phyloP scores from a whole-genome alignment of 2,888 invertebrate species.

The Belgica antarctica region DNA sequence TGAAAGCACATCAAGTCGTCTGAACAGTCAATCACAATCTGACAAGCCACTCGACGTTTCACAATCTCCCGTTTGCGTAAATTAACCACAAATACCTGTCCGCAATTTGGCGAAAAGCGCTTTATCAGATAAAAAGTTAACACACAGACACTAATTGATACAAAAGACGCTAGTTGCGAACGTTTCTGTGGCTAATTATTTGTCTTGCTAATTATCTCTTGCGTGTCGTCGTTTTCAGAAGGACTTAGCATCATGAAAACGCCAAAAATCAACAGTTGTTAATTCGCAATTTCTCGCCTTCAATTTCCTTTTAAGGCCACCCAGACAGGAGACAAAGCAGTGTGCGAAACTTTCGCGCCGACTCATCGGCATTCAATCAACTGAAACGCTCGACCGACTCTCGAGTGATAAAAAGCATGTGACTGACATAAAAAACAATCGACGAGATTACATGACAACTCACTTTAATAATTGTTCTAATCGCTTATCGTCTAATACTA shows the following conservation, averaged over 20 bases:
- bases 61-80: slow-evolving; percentile 1
- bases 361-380: no score
- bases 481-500: background rate
- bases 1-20: background rate
- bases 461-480: background rate
- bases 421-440: background rate
- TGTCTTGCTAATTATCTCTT: background rate
- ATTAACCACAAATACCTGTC: background rate
- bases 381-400: background rate
- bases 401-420: background rate
- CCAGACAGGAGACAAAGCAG: no score
- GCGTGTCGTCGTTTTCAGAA: background rate
- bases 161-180: background rate
- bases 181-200: background rate
- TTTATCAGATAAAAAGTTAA: slow-evolving; percentile 41
- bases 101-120: slow-evolving; percentile 2
- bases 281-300: no score
- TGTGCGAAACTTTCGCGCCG: no score
- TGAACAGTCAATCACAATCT: slow-evolving; percentile 4
- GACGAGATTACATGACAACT: background rate
- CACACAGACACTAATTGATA: slow-evolving; percentile 37
- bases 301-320: no score
- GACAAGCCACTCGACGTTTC: background rate
- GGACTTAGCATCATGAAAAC: background rate
- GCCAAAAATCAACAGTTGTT: background rate